Conservation (phyloP, 2,888 invertebrate species). For the Minunthozetes semirufus region DNA sequence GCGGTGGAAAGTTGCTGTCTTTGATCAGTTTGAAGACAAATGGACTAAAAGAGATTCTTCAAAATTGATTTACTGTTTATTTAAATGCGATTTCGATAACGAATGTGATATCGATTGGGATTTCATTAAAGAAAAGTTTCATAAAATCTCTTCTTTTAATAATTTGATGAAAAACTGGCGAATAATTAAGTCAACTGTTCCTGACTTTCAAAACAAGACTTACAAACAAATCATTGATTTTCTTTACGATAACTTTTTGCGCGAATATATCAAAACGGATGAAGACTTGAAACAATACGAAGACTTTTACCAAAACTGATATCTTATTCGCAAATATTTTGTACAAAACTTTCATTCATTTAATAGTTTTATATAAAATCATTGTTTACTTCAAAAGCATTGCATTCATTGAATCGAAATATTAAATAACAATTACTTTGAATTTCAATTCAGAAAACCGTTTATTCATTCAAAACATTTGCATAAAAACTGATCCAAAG, state of each 20-base stretch:
- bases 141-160: slow-evolving; percentile 1
- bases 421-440: no score
- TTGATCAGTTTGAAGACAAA: background rate
- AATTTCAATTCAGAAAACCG: no score
- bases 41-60: background rate
- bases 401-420: no score
- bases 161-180: slow-evolving; percentile 11
- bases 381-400: no score
- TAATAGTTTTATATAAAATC: no score
- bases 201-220: background rate
- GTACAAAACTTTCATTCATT: no score
- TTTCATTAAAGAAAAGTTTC: slow-evolving; percentile 7
- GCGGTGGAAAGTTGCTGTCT: background rate
- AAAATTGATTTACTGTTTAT: slow-evolving; percentile 16
- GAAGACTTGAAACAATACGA: background rate
- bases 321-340: background rate
- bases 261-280: background rate
- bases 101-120: slow-evolving; percentile 7
- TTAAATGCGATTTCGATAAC: background rate
- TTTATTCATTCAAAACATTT: no score
- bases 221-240: background rate
- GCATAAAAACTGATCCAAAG: no score
- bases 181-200: slow-evolving; percentile 9
- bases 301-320: background rate
- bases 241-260: background rate